A percentile compares a stretch with the other conserved stretches of the same genome.
phyloP scores from a whole-genome alignment of 2,888 invertebrate species.

The Aelia acuminata region DNA sequence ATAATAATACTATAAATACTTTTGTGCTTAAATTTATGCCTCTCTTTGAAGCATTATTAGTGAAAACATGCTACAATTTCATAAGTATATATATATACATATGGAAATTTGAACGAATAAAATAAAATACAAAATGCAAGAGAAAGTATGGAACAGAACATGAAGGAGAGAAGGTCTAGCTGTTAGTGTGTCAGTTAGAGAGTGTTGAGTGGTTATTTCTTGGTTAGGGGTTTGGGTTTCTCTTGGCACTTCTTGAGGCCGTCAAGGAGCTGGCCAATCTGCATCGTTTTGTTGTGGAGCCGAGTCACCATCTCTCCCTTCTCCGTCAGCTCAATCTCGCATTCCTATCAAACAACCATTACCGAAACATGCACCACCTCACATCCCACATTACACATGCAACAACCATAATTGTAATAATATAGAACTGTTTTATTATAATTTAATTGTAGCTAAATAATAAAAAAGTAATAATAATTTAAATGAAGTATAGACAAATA shows the following conservation, averaged over 20 bases:
- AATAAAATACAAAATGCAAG: slow-evolving; percentile 48
- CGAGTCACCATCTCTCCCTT: slow-evolving; percentile 96
- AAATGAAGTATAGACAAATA: slow-evolving; percentile 68
- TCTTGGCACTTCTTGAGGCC: slow-evolving; percentile 85
- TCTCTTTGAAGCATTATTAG: slow-evolving; percentile 31
- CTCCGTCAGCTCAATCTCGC: slow-evolving; percentile 95
- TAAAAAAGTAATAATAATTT: slow-evolving; percentile 43
- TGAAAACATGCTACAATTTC: slow-evolving; percentile 30
- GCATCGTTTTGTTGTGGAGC: slow-evolving; percentile 94
- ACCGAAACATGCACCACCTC: slow-evolving; percentile 59
- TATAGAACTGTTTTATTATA: not conserved
- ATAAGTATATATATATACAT: slow-evolving; percentile 31
- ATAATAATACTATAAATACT: not conserved
- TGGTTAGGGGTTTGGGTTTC: slow-evolving; percentile 67
- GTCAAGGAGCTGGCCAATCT: slow-evolving; percentile 93
- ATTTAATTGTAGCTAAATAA: not conserved
- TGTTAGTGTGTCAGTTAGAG: slow-evolving; percentile 57
- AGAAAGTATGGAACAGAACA: slow-evolving; percentile 13
- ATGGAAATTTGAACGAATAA: slow-evolving; percentile 3
- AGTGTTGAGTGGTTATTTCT: slow-evolving; percentile 47
- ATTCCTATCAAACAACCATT: slow-evolving; percentile 76
- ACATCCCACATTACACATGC: slow-evolving; percentile 47
- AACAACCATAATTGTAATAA: slow-evolving; percentile 46
- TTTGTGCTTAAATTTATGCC: slow-evolving; percentile 46
- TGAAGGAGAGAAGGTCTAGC: slow-evolving; percentile 35